Percentiles rank a stretch among this genome's conserved stretches.
These are phyloP conservation scores for Calidris pygmaea DNA, from an alignment of 2,113 vertebrate species.

Conservation along the genomic window DNA sequence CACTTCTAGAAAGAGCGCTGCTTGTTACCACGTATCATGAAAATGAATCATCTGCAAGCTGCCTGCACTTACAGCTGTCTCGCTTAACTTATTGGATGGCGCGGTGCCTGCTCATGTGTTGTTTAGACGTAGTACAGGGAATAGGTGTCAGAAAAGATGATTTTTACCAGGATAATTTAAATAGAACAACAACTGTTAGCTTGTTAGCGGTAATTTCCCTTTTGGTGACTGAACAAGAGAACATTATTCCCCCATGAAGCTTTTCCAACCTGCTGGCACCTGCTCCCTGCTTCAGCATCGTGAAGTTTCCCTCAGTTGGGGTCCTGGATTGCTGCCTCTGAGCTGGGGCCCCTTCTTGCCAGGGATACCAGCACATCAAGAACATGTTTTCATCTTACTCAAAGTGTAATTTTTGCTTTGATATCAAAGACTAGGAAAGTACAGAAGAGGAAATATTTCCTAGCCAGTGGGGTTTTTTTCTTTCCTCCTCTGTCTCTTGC, in stretches of 20 bases:
- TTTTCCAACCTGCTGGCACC: not conserved
- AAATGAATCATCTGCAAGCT: slow-evolving; percentile 41
- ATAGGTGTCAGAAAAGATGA: slow-evolving; percentile 38
- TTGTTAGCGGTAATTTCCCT: slow-evolving; percentile 49
- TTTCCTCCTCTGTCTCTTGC: not conserved
- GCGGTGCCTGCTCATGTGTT: not conserved
- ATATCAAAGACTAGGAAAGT: not conserved
- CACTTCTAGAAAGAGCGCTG: not conserved
- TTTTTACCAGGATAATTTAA: slow-evolving; percentile 43
- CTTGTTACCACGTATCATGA: not conserved
- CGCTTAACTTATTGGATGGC: not conserved
- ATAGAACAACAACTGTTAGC: slow-evolving; percentile 56
- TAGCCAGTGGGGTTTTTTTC: not conserved
- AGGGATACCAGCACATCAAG: not conserved
- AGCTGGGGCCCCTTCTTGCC: not conserved
- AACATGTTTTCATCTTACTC: not conserved
- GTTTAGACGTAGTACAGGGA: not conserved
- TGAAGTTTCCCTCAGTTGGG: not conserved
- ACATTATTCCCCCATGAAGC: not conserved
- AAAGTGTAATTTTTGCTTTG: not conserved
- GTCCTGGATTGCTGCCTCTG: not conserved
- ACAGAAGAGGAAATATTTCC: not conserved
- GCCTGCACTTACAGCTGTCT: slow-evolving; percentile 17
- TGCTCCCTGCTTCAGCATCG: not conserved
- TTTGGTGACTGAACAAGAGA: slow-evolving; percentile 32